Evolutionary conservation across 1,140 invertebrate genomes (phyloP).

Genomic region (Polyergus mexicanus): DNA sequence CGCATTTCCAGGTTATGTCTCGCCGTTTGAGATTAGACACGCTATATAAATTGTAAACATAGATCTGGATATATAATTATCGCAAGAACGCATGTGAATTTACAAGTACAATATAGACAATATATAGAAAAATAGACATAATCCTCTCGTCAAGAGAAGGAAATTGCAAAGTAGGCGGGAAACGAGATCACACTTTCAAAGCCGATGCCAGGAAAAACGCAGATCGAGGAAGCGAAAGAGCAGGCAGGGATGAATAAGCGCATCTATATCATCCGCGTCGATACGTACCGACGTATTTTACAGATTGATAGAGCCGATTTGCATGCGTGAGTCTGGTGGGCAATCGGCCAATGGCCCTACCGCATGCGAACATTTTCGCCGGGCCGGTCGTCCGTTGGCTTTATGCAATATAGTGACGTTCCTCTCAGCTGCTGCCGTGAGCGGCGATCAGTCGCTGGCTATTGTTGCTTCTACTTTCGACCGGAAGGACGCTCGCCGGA

Average conservation of each 20-base stretch:
- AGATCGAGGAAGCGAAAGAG: neutral
- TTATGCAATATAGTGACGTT: constrained; percentile 79
- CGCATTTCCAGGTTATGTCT: constrained; percentile 47
- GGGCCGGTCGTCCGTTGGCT: constrained; percentile 61
- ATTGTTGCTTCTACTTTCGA: constrained; percentile 57
- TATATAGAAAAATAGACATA: neutral
- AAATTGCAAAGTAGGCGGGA: constrained; percentile 28
- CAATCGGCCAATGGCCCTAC: constrained; percentile 66
- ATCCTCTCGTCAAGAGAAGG: neutral
- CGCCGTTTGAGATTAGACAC: neutral
- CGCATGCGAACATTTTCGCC: constrained; percentile 70
- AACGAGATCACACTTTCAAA: neutral
- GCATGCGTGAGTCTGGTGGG: constrained; percentile 49
- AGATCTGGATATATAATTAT: neutral
- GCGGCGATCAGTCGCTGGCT: constrained; percentile 42
- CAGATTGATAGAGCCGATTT: constrained; percentile 56
- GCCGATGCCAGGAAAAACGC: too few species aligned
- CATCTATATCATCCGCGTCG: neutral
- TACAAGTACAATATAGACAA: neutral
- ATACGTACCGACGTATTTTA: constrained; percentile 66
- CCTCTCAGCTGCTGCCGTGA: constrained; percentile 56
- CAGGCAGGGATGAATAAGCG: too few species aligned
- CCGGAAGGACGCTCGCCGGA: constrained; percentile 44
- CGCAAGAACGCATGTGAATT: neutral
- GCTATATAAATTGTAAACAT: constrained; percentile 17